Percentiles rank a stretch among this genome's conserved stretches.
Conservation (phyloP, 2,113 vertebrate species). For the Urocynchramus pylzowi region DNA sequence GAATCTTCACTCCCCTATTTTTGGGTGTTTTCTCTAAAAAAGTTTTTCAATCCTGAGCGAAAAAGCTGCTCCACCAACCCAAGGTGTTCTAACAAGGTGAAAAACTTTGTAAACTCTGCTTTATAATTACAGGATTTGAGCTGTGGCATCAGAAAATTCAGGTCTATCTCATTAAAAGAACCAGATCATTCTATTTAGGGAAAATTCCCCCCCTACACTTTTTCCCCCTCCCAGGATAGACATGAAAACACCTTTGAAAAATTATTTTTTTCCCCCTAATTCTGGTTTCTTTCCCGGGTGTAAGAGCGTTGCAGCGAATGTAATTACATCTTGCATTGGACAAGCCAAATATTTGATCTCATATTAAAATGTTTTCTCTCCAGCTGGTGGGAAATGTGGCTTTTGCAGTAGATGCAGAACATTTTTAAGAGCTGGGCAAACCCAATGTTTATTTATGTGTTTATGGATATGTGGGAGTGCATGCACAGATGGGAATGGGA, state of each 20-base stretch:
- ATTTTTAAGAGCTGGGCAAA: constrained; percentile 12
- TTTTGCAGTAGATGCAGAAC: constrained; percentile 29
- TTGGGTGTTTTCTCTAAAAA: constrained; percentile 11
- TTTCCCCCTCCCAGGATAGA: constrained; percentile 26
- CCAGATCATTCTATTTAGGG: constrained; percentile 70
- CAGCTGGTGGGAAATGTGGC: constrained; percentile 36
- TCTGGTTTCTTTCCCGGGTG: constrained; percentile 54
- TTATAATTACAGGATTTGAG: constrained; percentile 73
- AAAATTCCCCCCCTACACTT: background rate
- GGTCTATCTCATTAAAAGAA: constrained; percentile 44
- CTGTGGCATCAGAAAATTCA: constrained; percentile 62
- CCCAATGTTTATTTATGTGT: background rate
- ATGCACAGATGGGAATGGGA: background rate
- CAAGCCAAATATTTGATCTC: constrained; percentile 66
- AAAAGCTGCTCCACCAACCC: background rate
- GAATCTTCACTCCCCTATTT: constrained; percentile 38
- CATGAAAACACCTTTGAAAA: constrained; percentile 69
- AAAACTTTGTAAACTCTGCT: constrained; percentile 47
- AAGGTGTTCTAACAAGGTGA: constrained; percentile 50
- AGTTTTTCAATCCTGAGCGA: background rate
- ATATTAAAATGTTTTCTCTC: constrained; percentile 57
- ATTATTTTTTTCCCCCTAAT: constrained; percentile 37
- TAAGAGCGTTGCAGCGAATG: constrained; percentile 4
- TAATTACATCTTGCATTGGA: constrained; percentile 68
- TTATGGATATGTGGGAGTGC: background rate